These are phyloP conservation scores for Prionailurus viverrinus DNA, from an alignment of 2,113 vertebrate genomes.

Conservation along the genomic window DNA sequence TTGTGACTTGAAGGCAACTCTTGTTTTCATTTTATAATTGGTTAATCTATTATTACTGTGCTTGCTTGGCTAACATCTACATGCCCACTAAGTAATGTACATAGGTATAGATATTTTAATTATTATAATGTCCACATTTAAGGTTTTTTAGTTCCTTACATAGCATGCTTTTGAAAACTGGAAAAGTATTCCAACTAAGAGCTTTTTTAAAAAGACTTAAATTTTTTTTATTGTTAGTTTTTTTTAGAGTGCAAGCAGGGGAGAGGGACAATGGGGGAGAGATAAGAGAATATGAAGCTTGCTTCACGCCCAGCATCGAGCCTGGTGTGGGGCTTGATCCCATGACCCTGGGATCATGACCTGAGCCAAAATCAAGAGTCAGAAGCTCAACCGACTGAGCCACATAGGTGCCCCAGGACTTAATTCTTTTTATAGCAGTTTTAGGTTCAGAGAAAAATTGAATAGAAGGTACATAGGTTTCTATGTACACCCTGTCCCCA, in stretches of 20 bases:
- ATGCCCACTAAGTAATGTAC: neutral
- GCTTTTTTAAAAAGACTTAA: neutral
- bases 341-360: too few species aligned
- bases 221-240: neutral
- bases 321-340: too few species aligned
- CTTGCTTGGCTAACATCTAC: neutral
- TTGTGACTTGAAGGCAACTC: slow-evolving; percentile 3
- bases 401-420: too few species aligned
- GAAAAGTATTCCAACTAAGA: neutral
- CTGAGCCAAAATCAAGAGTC: too few species aligned
- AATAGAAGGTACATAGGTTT: neutral
- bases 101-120: neutral
- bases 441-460: neutral
- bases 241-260: too few species aligned
- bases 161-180: neutral
- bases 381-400: too few species aligned
- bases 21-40: neutral
- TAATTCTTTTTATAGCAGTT: neutral
- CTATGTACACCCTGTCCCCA: neutral
- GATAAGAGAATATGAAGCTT: too few species aligned
- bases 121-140: slow-evolving; percentile 9
- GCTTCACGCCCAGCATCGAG: too few species aligned
- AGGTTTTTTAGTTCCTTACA: neutral
- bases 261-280: too few species aligned
- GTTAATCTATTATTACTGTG: neutral